phyloP scores from a whole-genome alignment of 1,140 invertebrate genomes.

The Hylaeus anthracinus region DNA sequence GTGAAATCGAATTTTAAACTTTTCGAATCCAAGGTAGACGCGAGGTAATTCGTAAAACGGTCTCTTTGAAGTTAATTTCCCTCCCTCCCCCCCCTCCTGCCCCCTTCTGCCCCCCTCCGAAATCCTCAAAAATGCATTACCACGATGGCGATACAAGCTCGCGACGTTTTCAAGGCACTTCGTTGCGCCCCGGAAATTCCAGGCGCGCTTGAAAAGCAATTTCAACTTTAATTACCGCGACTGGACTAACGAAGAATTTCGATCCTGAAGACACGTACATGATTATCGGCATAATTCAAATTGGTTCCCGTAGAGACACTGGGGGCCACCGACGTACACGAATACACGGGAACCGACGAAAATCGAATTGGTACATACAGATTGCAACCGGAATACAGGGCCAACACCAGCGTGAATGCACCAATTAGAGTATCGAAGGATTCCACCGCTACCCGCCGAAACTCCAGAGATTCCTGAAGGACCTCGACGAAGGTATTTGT shows the following conservation, averaged over 20 bases:
- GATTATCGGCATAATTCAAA: slow-evolving; percentile 53
- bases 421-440: slow-evolving; percentile 77
- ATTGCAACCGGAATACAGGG: slow-evolving; percentile 56
- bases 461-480: slow-evolving; percentile 75
- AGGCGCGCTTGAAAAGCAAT: slow-evolving; percentile 46
- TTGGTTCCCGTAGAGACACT: slow-evolving; percentile 42
- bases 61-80: slow-evolving; percentile 12
- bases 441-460: slow-evolving; percentile 70
- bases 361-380: slow-evolving; percentile 61
- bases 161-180: slow-evolving; percentile 15
- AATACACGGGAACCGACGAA: slow-evolving; percentile 42
- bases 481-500: slow-evolving; percentile 75
- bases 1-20: no score
- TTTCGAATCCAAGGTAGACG: background rate
- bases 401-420: slow-evolving; percentile 72
- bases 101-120: background rate
- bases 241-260: slow-evolving; percentile 46
- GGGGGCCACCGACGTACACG: slow-evolving; percentile 27
- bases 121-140: slow-evolving; percentile 14
- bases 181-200: slow-evolving; percentile 32
- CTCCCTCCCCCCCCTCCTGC: background rate
- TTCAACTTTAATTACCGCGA: slow-evolving; percentile 51
- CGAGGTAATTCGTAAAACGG: slow-evolving; percentile 7
- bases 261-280: slow-evolving; percentile 48
- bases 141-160: slow-evolving; percentile 5